Evolutionary conservation across 2,113 vertebrate species (phyloP).

Genomic region (Myotis brandtii): DNA sequence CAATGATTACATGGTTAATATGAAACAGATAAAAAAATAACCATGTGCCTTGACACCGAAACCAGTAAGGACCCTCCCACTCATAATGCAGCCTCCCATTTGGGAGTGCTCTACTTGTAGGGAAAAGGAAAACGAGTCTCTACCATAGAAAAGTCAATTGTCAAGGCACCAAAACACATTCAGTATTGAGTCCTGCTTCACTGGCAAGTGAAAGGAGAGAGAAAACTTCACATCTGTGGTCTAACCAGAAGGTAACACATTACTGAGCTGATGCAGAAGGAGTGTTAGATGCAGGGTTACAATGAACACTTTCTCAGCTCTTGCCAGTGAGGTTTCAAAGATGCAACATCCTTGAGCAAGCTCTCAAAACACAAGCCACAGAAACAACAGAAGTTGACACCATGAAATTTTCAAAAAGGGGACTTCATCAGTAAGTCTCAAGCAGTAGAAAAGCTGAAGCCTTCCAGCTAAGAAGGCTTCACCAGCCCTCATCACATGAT

Average conservation of each 20-base stretch:
- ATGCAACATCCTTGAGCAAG: not conserved
- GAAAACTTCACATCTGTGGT: constrained; percentile 55
- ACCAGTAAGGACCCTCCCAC: not conserved
- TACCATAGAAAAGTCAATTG: not conserved
- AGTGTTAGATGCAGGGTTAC: not conserved
- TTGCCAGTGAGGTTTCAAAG: constrained; percentile 64
- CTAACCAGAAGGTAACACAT: constrained; percentile 41
- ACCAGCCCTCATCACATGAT: not conserved
- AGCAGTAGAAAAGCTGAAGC: not conserved
- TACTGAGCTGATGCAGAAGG: not conserved
- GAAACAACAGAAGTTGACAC: not conserved
- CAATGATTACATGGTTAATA: not conserved
- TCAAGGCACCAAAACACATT: not conserved
- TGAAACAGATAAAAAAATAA: not conserved
- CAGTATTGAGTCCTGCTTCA: not conserved
- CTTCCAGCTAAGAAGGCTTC: not conserved
- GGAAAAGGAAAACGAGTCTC: not conserved
- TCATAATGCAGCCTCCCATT: not conserved
- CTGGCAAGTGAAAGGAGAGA: constrained; percentile 19
- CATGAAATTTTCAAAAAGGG: not conserved
- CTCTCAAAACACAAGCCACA: constrained; percentile 27
- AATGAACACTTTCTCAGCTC: constrained; percentile 55
- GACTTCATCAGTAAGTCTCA: not conserved
- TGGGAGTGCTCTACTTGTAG: not conserved
- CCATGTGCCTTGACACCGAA: not conserved